Conservation (phyloP, 2,888 invertebrate species). For the Drosophila paracracens region DNA sequence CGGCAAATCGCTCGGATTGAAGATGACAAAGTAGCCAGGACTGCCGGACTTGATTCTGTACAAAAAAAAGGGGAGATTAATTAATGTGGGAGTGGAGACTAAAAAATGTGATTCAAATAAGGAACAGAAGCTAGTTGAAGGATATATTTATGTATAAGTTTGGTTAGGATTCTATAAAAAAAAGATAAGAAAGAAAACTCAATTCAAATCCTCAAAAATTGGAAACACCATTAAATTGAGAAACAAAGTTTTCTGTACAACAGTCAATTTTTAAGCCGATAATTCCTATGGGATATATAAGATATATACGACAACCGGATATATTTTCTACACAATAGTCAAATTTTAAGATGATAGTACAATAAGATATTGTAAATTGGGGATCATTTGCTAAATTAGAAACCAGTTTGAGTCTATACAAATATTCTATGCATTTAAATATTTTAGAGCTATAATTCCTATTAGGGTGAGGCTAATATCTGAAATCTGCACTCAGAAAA, state of each 20-base stretch:
- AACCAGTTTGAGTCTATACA: too few species aligned
- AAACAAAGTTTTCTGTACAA: not conserved
- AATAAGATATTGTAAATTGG: too few species aligned
- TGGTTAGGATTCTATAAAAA: not conserved
- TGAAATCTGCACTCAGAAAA: too few species aligned
- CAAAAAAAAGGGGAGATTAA: conserved; percentile 4
- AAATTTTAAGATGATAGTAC: too few species aligned
- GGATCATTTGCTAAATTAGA: too few species aligned
- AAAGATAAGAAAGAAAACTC: not conserved
- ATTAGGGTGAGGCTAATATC: too few species aligned
- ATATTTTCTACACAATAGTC: too few species aligned
- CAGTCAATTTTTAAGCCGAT: not conserved
- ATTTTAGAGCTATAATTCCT: not conserved
- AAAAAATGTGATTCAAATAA: too few species aligned
- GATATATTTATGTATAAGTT: not conserved
- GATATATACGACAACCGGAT: too few species aligned
- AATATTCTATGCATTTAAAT: too few species aligned
- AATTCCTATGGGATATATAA: not conserved
- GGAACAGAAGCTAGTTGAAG: not conserved
- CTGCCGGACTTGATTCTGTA: conserved; percentile 90
- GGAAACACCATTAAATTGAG: not conserved
- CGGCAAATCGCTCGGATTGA: conserved; percentile 87
- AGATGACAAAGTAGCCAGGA: conserved; percentile 90
- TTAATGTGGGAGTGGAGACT: not conserved
- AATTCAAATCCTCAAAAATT: not conserved